These are phyloP conservation scores for Drosophila nannoptera DNA, from an alignment of 1,140 invertebrate genomes.

Conservation along the genomic window DNA sequence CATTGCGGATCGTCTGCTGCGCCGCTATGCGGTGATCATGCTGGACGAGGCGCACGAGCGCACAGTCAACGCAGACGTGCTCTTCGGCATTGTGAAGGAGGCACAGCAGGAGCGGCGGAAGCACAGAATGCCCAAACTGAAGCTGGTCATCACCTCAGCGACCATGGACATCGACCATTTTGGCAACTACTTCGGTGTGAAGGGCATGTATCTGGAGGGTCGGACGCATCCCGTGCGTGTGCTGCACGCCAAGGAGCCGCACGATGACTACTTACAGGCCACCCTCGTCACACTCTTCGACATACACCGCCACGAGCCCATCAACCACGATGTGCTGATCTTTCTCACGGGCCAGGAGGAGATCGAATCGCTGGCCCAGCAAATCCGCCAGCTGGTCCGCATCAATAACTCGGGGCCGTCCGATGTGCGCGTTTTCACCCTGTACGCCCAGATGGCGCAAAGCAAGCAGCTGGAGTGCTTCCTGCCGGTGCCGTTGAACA, in stretches of 20 bases:
- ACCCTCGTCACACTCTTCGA: conserved; percentile 93
- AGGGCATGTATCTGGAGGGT: conserved; percentile 93
- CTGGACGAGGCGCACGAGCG: conserved; percentile 99
- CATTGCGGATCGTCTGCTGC: conserved; percentile 84
- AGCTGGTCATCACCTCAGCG: conserved; percentile 94
- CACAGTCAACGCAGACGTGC: conserved; percentile 95
- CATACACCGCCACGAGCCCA: conserved; percentile 90
- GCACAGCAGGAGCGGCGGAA: conserved; percentile 86
- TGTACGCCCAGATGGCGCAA: conserved; percentile 91
- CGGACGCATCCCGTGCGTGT: conserved; percentile 91
- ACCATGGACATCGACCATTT: conserved; percentile 98
- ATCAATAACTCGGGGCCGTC: conserved; percentile 44
- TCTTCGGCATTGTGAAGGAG: conserved; percentile 90
- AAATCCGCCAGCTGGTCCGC: conserved; percentile 85
- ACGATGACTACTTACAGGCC: conserved; percentile 91
- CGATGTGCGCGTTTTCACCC: conserved; percentile 86
- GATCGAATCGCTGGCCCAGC: conserved; percentile 92
- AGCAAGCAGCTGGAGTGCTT: conserved; percentile 90
- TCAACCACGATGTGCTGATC: conserved; percentile 94
- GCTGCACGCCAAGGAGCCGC: conserved; percentile 86
- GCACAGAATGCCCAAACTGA: conserved; percentile 83
- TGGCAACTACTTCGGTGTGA: conserved; percentile 92
- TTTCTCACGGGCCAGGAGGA: conserved; percentile 99
- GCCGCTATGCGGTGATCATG: conserved; percentile 90
- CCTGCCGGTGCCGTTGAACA: conserved; percentile 82